These are phyloP conservation scores for Enteromius thamalakanensis DNA, from an alignment of 2,797 vertebrate species.

Conservation along the genomic window DNA sequence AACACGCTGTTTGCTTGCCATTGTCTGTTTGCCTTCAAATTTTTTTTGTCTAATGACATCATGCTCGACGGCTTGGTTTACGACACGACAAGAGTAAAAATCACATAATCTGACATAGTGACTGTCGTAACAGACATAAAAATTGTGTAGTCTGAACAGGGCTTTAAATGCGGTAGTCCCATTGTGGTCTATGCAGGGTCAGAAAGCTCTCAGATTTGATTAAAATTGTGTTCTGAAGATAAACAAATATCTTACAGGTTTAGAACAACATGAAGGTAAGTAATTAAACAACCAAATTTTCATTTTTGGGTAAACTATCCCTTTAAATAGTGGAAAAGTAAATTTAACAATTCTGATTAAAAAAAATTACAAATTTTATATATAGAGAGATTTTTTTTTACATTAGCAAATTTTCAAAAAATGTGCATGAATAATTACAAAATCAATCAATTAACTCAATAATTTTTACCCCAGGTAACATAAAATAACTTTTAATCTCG, in stretches of 20 bases:
- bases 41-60: too few species aligned
- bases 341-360: too few species aligned
- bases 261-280: background rate
- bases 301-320: background rate
- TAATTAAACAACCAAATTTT: background rate
- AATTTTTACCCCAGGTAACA: background rate
- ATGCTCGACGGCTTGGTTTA: too few species aligned
- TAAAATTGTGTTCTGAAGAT: background rate
- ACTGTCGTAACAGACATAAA: too few species aligned
- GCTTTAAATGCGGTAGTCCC: background rate
- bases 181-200: background rate
- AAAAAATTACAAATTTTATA: too few species aligned
- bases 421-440: background rate
- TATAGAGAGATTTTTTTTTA: too few species aligned
- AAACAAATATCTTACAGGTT: background rate
- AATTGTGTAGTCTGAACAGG: too few species aligned
- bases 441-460: background rate
- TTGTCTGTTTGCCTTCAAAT: too few species aligned
- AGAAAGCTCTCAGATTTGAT: background rate
- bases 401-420: too few species aligned
- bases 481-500: background rate
- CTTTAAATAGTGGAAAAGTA: background rate
- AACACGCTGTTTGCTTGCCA: too few species aligned
- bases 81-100: too few species aligned
- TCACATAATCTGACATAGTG: too few species aligned